A percentile compares a stretch with the other conserved stretches of the same genome.
These are phyloP conservation scores for Otus sunia DNA, from an alignment of 2,113 vertebrate genomes.

Conservation along the genomic window DNA sequence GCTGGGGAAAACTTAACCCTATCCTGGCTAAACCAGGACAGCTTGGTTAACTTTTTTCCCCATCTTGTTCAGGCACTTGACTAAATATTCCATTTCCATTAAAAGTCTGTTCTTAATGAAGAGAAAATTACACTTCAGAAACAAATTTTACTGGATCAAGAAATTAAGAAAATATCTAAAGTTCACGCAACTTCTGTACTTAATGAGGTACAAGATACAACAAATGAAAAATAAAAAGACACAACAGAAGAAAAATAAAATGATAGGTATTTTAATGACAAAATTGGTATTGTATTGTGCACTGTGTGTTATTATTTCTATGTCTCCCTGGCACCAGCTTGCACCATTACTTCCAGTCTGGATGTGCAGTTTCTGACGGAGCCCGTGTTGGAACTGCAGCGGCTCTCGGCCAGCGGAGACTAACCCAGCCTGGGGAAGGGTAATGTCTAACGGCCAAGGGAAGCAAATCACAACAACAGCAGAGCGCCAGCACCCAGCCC, in stretches of 20 bases:
- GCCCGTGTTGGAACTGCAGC: accelerated
- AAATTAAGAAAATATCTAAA: not conserved
- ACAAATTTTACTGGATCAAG: not conserved
- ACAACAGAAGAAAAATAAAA: not conserved
- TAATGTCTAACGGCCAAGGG: not conserved
- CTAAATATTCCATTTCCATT: not conserved
- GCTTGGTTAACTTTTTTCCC: not conserved
- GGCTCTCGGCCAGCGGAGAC: not conserved
- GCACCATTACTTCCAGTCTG: not conserved
- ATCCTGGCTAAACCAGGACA: too few species aligned
- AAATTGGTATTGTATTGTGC: not conserved
- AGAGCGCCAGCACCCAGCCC: not conserved
- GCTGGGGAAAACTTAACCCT: too few species aligned
- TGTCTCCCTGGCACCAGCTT: not conserved
- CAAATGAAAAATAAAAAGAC: not conserved
- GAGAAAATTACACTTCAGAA: not conserved
- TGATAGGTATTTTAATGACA: not conserved
- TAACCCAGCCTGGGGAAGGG: not conserved
- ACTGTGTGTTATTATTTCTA: not conserved
- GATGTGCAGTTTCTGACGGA: not conserved
- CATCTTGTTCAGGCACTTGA: not conserved
- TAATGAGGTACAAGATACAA: not conserved
- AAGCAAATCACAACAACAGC: not conserved
- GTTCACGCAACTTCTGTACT: not conserved
- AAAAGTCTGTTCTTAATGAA: not conserved